A percentile compares a stretch with the other conserved stretches of the same genome.
Conservation (phyloP, 2,888 invertebrate genomes). For the Neria commutata region DNA sequence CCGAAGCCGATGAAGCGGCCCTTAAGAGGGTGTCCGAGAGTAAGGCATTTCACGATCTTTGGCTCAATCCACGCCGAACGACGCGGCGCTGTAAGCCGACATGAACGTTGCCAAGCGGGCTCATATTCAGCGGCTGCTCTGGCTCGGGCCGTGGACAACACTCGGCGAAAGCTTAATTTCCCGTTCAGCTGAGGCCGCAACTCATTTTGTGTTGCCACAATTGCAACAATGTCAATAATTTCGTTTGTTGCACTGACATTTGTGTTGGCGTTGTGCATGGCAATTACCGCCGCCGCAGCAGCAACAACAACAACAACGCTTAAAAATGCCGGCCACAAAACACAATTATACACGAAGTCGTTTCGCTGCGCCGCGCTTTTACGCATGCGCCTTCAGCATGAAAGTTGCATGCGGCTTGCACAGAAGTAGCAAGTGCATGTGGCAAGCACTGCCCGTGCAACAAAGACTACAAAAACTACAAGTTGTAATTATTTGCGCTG, state of each 20-base stretch:
- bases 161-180: no score
- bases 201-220: not conserved
- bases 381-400: not conserved
- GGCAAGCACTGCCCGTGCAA: not conserved
- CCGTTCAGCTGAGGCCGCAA: no score
- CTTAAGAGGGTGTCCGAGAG: no score
- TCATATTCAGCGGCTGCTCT: no score
- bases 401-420: not conserved
- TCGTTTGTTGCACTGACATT: not conserved
- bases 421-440: not conserved
- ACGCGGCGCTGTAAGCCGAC: no score
- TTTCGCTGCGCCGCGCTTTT: not conserved
- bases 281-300: not conserved
- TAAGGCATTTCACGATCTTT: no score
- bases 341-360: not conserved
- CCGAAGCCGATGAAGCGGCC: no score
- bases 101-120: no score
- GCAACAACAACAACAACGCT: not conserved
- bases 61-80: no score
- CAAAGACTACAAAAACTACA: constrained; percentile 11
- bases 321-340: not conserved
- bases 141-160: no score
- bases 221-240: not conserved
- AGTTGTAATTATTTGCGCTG: constrained; percentile 29
- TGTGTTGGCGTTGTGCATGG: not conserved